These are phyloP conservation scores for Lissonota sp. DNA, from an alignment of 2,888 invertebrate species.

Conservation along the genomic window DNA sequence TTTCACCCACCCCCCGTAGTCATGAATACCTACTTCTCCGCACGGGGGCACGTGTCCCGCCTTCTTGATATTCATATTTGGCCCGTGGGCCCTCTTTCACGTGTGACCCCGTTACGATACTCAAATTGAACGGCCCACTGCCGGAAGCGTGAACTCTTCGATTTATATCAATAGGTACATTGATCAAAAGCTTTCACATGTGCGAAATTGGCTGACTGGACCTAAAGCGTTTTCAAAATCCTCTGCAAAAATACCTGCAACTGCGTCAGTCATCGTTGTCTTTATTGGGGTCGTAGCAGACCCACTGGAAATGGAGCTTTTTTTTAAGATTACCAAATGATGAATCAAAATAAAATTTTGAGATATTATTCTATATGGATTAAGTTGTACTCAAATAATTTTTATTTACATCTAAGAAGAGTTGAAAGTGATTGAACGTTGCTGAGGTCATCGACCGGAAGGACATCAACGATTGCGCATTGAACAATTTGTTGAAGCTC, in stretches of 20 bases:
- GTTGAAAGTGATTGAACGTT: too few relatives aligned
- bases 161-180: conserved; percentile 19
- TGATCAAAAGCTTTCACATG: conserved; percentile 15
- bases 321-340: too few relatives aligned
- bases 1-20: conserved; percentile 64
- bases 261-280: too few relatives aligned
- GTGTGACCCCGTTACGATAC: conserved; percentile 55
- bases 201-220: not conserved
- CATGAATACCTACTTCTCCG: conserved; percentile 74
- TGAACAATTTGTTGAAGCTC: too few relatives aligned
- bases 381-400: too few relatives aligned
- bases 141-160: conserved; percentile 47
- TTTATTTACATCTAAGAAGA: too few relatives aligned
- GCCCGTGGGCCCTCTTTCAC: conserved; percentile 17
- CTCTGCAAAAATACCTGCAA: not conserved
- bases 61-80: conserved; percentile 77
- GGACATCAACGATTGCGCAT: too few relatives aligned
- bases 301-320: too few relatives aligned
- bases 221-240: not conserved
- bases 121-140: conserved; percentile 25
- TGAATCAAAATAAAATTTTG: too few relatives aligned
- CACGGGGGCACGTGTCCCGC: conserved; percentile 78
- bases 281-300: too few relatives aligned
- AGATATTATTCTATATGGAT: too few relatives aligned
- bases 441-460: too few relatives aligned